Evolutionary conservation across 1,140 invertebrate genomes (phyloP), one percentile per base, ranked within the genome.

Genomic region (Oreohelix idahoensis): DNA sequence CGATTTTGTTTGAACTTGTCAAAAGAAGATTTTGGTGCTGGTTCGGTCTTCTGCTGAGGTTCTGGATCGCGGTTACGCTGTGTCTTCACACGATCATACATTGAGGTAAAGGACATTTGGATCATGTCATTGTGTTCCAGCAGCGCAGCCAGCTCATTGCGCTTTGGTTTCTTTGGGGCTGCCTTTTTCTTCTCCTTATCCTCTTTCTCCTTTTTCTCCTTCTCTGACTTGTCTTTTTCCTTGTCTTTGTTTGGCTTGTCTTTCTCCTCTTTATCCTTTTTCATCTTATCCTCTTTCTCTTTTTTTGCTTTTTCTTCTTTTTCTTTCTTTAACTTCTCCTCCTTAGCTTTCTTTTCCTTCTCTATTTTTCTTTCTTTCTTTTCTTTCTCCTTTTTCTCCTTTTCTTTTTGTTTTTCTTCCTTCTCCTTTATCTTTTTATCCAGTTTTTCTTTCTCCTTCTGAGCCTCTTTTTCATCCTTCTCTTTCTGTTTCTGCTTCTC

Each of bases 11-110:
- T 81, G 51, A 79, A 58, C 63, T 85, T 81, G 73, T 85, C 84
- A 79, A 69, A 79, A 26, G 88, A 87, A 42, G 85, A 86, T 53
- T 86, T 88, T 2, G 69, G 80, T 23, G 70, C 51, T 45, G 80
- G 49, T 26, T 73, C 69, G 1, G 79, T 32, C 15, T 73, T 81
- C 0, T 70, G 79, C 13, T 79, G 78, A 1, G 15, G 5, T 2
- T 82, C 80, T 36, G 80, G 70, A 26, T 82, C 80, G 17, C 80
- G 36, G 36, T 82, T 82, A 17, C 80, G 69, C 39, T 97, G 95
- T 5, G 97, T 96, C 93, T 99, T 99, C 0, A 99, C 97, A 93
- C 98, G 98, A 91, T 99, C 98, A 92, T 99, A 99, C 98, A 99
- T 99, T 49, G 97, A 98, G 83, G 98, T 97, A 90, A 98, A 98